Percentiles rank a stretch among this genome's conserved stretches.
Conservation (phyloP, 2,797 vertebrate species). For the Paguma larvata region DNA sequence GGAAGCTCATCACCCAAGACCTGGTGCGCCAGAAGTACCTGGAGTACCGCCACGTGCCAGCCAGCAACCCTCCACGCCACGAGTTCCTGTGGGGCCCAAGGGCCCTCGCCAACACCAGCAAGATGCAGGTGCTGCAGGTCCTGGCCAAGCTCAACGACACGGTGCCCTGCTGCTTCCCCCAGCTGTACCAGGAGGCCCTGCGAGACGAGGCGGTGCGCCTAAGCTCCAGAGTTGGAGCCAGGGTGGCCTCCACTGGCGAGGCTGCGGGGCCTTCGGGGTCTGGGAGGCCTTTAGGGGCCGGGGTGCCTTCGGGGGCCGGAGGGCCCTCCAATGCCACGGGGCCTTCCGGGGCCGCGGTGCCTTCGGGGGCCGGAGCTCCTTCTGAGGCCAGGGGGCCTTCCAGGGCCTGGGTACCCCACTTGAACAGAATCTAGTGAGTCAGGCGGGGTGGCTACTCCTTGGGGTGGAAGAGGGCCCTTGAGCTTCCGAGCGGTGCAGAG, state of each 20-base stretch:
- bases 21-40: conserved; percentile 30
- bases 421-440: not conserved
- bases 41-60: not conserved
- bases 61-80: not conserved
- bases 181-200: not conserved
- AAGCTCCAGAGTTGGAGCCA: accelerated
- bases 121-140: conserved; percentile 35
- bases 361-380: no score
- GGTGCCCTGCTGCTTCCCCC: not conserved
- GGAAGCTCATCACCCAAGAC: not conserved
- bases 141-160: not conserved
- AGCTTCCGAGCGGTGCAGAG: not conserved
- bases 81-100: conserved; percentile 21
- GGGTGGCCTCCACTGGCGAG: no score
- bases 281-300: no score
- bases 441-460: not conserved
- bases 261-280: not conserved
- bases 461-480: not conserved
- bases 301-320: no score
- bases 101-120: not conserved
- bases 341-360: no score
- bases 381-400: no score
- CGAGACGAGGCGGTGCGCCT: not conserved
- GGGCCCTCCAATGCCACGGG: no score
- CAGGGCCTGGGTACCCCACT: not conserved